Conservation (phyloP, 2,797 vertebrate species). For the Xenentodon cancila region DNA sequence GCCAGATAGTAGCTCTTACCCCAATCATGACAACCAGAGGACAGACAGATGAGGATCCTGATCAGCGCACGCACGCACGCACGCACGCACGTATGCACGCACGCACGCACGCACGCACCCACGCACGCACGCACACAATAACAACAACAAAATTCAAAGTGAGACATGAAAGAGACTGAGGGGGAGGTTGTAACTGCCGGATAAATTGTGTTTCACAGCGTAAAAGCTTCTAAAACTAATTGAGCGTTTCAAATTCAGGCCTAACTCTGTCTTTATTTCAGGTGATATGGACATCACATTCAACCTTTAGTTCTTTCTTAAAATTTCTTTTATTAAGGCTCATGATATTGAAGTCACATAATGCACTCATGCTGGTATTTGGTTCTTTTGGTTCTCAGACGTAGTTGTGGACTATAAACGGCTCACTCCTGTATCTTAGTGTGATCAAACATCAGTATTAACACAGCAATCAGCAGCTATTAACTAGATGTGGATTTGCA, state of each 20-base stretch:
- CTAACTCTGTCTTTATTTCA: conserved; percentile 44
- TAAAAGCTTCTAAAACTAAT: conserved; percentile 75
- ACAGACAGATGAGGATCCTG: too few species aligned
- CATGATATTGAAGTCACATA: conserved; percentile 36
- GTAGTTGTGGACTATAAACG: conserved; percentile 36
- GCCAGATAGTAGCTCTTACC: too few species aligned
- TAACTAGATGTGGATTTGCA: conserved; percentile 62
- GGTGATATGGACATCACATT: conserved; percentile 32
- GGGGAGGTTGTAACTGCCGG: conserved; percentile 54
- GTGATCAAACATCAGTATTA: conserved; percentile 50
- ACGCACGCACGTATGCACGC: too few species aligned
- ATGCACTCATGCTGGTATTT: conserved; percentile 16
- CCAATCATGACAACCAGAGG: too few species aligned
- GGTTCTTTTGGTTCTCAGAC: conserved; percentile 30
- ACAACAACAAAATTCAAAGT: conserved; percentile 51
- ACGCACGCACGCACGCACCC: too few species aligned
- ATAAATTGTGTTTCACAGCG: conserved; percentile 72
- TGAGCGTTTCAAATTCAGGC: conserved; percentile 63
- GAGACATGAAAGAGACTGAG: conserved; percentile 30
- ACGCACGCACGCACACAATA: conserved; percentile 57
- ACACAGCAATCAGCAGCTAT: conserved; percentile 58
- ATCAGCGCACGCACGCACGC: too few species aligned
- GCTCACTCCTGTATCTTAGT: conserved; percentile 34
- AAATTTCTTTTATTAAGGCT: conserved; percentile 46
- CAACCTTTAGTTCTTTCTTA: conserved; percentile 52